These are phyloP conservation scores for Pinna nobilis DNA, from an alignment of 1,140 invertebrate genomes.

Conservation along the genomic window DNA sequence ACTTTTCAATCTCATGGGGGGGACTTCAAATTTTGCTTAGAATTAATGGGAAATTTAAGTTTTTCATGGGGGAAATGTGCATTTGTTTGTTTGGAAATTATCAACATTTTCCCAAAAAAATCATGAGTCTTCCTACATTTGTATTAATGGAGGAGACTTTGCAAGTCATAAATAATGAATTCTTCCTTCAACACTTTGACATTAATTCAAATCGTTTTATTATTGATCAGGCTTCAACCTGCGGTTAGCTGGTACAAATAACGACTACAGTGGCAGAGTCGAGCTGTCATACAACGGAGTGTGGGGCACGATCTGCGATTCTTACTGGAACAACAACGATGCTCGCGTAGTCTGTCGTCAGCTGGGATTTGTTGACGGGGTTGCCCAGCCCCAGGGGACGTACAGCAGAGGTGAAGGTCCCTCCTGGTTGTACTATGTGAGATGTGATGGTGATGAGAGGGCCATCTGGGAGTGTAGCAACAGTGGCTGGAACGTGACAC, in stretches of 20 bases:
- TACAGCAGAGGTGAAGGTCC: slow-evolving; percentile 42
- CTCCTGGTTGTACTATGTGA: slow-evolving; percentile 43
- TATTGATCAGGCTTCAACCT: slow-evolving; percentile 55
- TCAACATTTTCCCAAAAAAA: too few species aligned
- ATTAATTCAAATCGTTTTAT: neutral
- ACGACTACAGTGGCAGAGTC: slow-evolving; percentile 75
- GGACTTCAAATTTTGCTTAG: too few species aligned
- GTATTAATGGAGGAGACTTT: too few species aligned
- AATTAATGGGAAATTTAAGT: too few species aligned
- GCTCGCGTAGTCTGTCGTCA: slow-evolving; percentile 64
- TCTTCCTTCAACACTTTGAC: too few species aligned
- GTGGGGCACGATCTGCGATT: slow-evolving; percentile 68
- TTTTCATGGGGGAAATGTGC: too few species aligned
- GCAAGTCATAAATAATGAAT: too few species aligned
- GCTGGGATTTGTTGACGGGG: slow-evolving; percentile 63
- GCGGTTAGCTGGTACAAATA: slow-evolving; percentile 44
- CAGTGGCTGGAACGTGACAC: slow-evolving; percentile 56
- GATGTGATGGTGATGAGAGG: slow-evolving; percentile 57
- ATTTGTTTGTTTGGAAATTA: too few species aligned
- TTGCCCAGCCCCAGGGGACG: slow-evolving; percentile 41
- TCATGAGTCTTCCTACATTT: too few species aligned
- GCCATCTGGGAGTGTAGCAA: slow-evolving; percentile 58
- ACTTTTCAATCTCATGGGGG: too few species aligned
- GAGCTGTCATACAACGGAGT: slow-evolving; percentile 61
- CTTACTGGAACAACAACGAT: slow-evolving; percentile 58